Evolutionary conservation across 2,113 vertebrate genomes (phyloP), one percentile per base, ranked within the genome.

Genomic region (Limanda limanda): DNA sequence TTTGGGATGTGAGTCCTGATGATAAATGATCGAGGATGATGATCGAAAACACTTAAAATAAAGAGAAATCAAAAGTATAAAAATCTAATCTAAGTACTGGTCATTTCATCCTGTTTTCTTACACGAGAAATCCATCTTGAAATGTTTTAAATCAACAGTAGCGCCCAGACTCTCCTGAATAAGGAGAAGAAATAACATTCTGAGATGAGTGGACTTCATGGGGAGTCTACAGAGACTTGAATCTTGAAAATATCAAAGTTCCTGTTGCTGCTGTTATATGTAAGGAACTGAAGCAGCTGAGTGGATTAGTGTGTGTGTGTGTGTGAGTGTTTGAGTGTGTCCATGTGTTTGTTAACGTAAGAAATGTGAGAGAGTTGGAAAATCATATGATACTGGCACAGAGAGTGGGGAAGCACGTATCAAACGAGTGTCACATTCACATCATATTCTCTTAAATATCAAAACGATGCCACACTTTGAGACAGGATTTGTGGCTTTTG

Each of bases 401-500:
- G 61, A 20, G 24, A 68, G 24, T 51, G 40, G 13, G 68, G 9
- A 74, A 60, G 62, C 47, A 23, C 20, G 64, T 70, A 80, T 82
- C 55, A 72, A 75, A 69, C 55, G 13, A 0, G 1, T n/a, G 1
- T 76, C 31, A 12, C 24, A 76, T 65, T 76, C 57, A 42, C 40
- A 42, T 65, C 62, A 65, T 47, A 68, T 61, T 78, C 48, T 71
- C 52, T 75, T 59, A 15, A 69, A 73, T 60, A 69, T 76, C 27
- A 68, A 56, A 68, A 61, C 40, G n/a, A 3, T 45, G 54, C 25
- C 40, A 62, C 42, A 55, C 77, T 83, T 83, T 76, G 71, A 81
- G 67, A 23, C 11, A 48, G 9, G 47, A 48, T 48, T 79, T 82
- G 68, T 60, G 62, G 31, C 54, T 55, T 71, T 47, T 42, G 48